A percentile compares a stretch with the other conserved stretches of the same genome.
Evolutionary conservation across 2,888 invertebrate species (phyloP).

Genomic region (Heliconius ethilla): DNA sequence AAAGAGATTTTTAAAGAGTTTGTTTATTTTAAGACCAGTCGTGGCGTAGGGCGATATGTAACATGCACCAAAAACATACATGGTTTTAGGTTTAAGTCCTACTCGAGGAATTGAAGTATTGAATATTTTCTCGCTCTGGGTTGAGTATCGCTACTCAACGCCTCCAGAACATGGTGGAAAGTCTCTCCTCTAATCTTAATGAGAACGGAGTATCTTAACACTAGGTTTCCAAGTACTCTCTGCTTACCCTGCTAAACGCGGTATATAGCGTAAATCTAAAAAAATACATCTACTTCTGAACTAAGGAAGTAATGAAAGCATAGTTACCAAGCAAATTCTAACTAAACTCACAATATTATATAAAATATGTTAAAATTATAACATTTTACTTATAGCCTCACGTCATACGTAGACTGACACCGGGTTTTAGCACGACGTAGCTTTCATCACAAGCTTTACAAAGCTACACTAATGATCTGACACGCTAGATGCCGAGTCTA

Average conservation of each 20-base stretch:
- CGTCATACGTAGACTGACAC: neutral
- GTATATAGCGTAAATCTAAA: neutral
- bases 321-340: neutral
- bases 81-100: too few relatives aligned
- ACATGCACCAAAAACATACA: too few relatives aligned
- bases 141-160: too few relatives aligned
- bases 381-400: neutral
- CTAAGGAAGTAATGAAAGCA: neutral
- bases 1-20: too few relatives aligned
- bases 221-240: neutral
- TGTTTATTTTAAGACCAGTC: too few relatives aligned
- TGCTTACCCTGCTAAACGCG: neutral
- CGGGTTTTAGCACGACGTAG: neutral
- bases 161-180: too few relatives aligned
- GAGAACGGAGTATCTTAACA: neutral
- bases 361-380: neutral
- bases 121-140: too few relatives aligned
- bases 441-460: conserved; percentile 18
- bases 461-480: conserved; percentile 24
- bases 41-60: too few relatives aligned
- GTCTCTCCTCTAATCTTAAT: too few relatives aligned
- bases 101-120: too few relatives aligned
- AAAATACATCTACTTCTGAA: neutral
- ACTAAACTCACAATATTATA: conserved; percentile 3
- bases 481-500: neutral